Conservation (phyloP, 2,888 invertebrate genomes). For the Mactromeris polynyma region DNA sequence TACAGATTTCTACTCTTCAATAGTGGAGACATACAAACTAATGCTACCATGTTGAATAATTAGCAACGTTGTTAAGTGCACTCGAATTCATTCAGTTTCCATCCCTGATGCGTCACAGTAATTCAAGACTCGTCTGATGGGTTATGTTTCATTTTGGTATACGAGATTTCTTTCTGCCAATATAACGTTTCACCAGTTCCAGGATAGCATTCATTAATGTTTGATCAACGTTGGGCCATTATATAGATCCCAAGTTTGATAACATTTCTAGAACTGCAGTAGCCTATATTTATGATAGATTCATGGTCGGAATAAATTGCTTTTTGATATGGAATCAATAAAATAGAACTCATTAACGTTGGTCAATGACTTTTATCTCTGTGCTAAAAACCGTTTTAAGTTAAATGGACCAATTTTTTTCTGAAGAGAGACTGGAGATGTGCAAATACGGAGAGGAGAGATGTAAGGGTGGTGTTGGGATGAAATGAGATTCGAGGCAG, state of each 20-base stretch:
- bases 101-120: neutral
- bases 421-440: too few species aligned
- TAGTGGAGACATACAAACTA: neutral
- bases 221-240: neutral
- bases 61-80: neutral
- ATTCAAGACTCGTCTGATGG: neutral
- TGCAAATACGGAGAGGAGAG: too few species aligned
- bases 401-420: neutral
- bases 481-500: too few species aligned
- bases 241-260: neutral
- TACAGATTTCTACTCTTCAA: too few species aligned
- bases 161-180: neutral
- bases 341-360: neutral
- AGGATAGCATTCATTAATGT: neutral
- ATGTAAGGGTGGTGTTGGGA: too few species aligned
- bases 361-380: neutral
- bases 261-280: neutral
- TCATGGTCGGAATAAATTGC: neutral
- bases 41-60: neutral
- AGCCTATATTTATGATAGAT: neutral
- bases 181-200: neutral
- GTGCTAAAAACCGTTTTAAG: neutral
- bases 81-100: neutral
- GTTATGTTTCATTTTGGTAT: neutral
- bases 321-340: constrained; percentile 20